These are phyloP conservation scores for Bombus terrestris DNA, from an alignment of 1,140 invertebrate species.

Conservation along the genomic window DNA sequence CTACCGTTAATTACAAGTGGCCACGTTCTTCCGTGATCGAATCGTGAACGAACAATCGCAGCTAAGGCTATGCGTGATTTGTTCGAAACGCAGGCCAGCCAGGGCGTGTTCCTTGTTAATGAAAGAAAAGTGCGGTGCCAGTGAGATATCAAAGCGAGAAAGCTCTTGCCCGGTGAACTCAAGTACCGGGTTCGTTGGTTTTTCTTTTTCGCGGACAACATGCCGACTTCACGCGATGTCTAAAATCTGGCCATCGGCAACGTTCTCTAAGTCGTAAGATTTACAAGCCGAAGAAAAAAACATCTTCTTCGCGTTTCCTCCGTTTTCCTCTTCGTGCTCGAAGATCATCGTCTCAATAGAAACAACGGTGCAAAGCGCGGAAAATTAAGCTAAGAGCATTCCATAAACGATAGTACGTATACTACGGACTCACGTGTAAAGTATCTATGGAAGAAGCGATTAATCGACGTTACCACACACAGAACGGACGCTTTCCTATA, in stretches of 20 bases:
- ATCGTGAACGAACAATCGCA: constrained; percentile 31
- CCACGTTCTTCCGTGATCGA: no score
- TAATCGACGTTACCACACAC: constrained; percentile 73
- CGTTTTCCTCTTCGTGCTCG: neutral
- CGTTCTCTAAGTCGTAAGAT: neutral
- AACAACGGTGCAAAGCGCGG: constrained; percentile 27
- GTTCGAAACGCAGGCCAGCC: neutral
- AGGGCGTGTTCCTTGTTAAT: constrained; percentile 12
- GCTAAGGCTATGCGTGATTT: constrained; percentile 24
- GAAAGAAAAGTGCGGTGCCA: constrained; percentile 22
- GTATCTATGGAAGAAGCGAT: constrained; percentile 70
- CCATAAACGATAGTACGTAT: constrained; percentile 52
- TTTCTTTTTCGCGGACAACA: neutral
- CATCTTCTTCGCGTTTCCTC: neutral
- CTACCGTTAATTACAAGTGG: neutral
- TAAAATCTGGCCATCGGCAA: neutral
- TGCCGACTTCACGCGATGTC: neutral
- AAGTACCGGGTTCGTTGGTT: no score
- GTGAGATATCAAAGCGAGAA: constrained; percentile 5
- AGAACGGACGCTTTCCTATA: constrained; percentile 74
- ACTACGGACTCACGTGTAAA: constrained; percentile 73
- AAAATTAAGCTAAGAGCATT: constrained; percentile 35
- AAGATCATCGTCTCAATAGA: neutral
- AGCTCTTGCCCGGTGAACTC: neutral
- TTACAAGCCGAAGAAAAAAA: neutral